These are phyloP conservation scores for Alexandromys fortis DNA, from an alignment of 2,113 vertebrate genomes.

Conservation along the genomic window DNA sequence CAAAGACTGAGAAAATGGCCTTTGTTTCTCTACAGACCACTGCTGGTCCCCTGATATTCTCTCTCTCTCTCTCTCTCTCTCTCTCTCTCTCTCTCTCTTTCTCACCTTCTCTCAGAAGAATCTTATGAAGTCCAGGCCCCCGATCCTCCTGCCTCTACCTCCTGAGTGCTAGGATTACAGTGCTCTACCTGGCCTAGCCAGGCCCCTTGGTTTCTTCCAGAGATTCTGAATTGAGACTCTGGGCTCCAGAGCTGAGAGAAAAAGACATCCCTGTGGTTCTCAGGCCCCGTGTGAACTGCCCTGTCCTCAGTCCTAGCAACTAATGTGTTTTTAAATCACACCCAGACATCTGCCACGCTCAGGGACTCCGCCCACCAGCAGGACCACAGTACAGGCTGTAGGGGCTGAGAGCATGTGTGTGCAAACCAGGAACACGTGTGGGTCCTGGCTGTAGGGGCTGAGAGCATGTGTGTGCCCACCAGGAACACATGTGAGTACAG, in stretches of 20 bases:
- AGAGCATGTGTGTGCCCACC: neutral
- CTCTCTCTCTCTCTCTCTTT: neutral
- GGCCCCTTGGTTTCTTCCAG: neutral
- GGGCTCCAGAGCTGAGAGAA: neutral
- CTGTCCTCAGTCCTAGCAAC: neutral
- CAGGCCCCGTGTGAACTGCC: fast-evolving
- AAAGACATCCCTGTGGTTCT: fast-evolving
- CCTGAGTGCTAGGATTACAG: neutral
- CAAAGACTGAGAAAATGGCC: neutral
- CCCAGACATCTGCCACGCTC: fast-evolving
- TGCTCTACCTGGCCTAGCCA: neutral
- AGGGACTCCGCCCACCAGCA: fast-evolving
- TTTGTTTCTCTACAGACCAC: neutral
- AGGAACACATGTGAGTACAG: neutral
- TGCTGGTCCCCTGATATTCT: no score
- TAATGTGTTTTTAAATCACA: neutral
- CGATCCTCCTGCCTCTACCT: neutral
- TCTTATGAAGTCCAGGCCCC: neutral
- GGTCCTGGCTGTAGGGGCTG: neutral
- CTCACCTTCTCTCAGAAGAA: neutral
- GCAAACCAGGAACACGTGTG: neutral
- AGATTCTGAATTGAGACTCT: neutral
- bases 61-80: neutral
- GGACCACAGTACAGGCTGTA: neutral
- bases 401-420: fast-evolving